Evolutionary conservation across 2,797 vertebrate genomes (phyloP).

Genomic region (Eremophila alpestris): DNA sequence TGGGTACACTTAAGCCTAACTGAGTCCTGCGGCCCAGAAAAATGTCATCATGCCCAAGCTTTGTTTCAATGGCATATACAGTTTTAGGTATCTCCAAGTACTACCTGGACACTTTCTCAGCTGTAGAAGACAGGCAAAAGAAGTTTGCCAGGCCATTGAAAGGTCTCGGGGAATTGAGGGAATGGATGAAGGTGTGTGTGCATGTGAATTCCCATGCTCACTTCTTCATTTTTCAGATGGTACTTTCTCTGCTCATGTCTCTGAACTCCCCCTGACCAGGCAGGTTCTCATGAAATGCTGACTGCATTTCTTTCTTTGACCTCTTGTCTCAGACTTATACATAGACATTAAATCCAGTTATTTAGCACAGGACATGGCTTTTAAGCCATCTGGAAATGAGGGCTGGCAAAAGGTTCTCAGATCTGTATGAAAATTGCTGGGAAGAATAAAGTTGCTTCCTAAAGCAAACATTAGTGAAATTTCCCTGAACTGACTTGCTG

Average conservation of each 20-base stretch:
- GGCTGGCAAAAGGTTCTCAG: neutral
- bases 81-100: neutral
- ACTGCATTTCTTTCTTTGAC: neutral
- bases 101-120: neutral
- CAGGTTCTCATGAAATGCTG: neutral
- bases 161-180: too few species aligned
- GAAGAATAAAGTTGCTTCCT: neutral
- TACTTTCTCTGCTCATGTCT: neutral
- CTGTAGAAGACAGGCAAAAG: neutral
- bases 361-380: neutral
- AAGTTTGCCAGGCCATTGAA: neutral
- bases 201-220: neutral
- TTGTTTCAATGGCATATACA: neutral
- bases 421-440: neutral
- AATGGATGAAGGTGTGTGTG: fast-evolving
- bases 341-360: neutral
- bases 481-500: neutral
- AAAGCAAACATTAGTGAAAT: neutral
- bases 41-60: neutral
- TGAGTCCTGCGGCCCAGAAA: neutral
- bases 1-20: neutral
- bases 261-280: neutral
- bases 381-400: neutral
- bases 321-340: neutral
- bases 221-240: neutral